These are phyloP conservation scores for Meloe dianella DNA, from an alignment of 2,888 invertebrate genomes.

Conservation along the genomic window DNA sequence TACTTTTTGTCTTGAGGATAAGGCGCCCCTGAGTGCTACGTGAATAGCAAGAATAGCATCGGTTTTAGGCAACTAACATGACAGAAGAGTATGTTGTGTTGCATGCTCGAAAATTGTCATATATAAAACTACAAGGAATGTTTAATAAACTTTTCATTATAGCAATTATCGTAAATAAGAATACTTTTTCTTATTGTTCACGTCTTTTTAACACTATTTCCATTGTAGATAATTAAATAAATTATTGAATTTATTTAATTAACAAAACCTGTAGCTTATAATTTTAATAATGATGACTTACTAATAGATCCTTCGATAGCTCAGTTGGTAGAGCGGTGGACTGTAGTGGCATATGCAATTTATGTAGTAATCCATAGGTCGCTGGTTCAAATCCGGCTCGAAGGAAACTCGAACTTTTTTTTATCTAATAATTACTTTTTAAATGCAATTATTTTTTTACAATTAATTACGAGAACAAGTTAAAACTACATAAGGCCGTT, in stretches of 20 bases:
- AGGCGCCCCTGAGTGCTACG: too few species aligned
- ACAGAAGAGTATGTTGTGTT: not conserved
- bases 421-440: not conserved
- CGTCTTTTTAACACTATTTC: not conserved
- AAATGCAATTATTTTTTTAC: not conserved
- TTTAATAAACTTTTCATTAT: too few species aligned
- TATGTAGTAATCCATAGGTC: conserved; percentile 66
- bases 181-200: not conserved
- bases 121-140: too few species aligned
- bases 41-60: too few species aligned
- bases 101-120: too few species aligned
- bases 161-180: too few species aligned
- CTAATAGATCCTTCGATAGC: conserved; percentile 50
- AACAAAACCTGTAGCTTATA: not conserved
- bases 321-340: conserved; percentile 57
- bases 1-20: too few species aligned
- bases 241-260: not conserved
- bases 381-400: conserved; percentile 56
- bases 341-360: conserved; percentile 39
- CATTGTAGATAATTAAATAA: too few species aligned
- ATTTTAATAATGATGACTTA: not conserved
- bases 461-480: too few species aligned
- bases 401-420: conserved; percentile 39
- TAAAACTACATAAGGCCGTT: too few species aligned
- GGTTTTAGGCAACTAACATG: not conserved